Base-by-base conservation (phyloP, 2,888 invertebrate genomes). In the Lacanobia wlatinum region DNA sequence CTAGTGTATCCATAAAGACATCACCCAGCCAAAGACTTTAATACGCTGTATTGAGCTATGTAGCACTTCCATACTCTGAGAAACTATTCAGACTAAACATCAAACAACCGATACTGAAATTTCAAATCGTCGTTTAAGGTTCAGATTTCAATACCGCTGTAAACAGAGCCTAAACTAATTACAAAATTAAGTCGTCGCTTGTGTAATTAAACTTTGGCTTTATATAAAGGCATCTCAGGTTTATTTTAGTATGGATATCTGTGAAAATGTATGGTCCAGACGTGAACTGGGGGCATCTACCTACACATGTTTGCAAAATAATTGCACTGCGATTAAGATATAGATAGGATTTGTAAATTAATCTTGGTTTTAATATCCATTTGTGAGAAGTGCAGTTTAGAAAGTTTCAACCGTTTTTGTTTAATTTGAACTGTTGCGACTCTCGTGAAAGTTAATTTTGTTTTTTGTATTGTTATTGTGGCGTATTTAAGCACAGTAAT, bases 311-410 rank as follows among this genome's bases (percentile, higher is more conserved):
- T 78, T 64, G 59, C 61, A 75, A 75, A 80, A 67, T 68, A 68
- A 78, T 73, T 78, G 59, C 73, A 68, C 62, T 73, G 67, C 59
- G 52, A 76, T 78, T 78, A 73, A 59, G 60, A 67, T 68, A 70
- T 60, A 73, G 67, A 73, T 76, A 61, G 63, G 65, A 60, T 72
- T 76, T 67, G 34, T 76, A 69, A 73, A 70, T 73, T 78, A 80
- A 78, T 76, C 67, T 68, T 52, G 43, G 80, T 80, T 80, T 78
- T 76, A 73, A 61, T 72, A 72, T 59, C 60, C 80, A 75, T 40
- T 70, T 74, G 67, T 70, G 53, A 53, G 52, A 58, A 58, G 28
- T 76, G 53, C 56, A 78, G 53, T 73, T 79, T 23, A 5, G 14
- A 60, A 72, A 52, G 69, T 73, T 71, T n/a, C 38, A 70, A 56